Conservation (phyloP, 2,888 invertebrate species). For the Blastobasis adustella region DNA sequence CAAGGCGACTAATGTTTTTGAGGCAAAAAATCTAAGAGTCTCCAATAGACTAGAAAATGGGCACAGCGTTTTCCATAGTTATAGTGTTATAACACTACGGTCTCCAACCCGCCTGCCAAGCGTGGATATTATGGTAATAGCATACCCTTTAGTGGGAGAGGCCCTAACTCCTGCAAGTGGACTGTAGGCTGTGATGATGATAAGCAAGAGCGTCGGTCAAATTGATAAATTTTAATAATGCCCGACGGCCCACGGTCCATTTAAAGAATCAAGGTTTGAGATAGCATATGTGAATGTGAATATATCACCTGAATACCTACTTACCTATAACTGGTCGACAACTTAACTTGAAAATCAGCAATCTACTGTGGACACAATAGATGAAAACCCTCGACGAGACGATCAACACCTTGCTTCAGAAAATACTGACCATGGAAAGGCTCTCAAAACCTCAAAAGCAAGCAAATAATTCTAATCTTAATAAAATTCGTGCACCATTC, state of each 20-base stretch:
- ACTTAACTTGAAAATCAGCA: background rate
- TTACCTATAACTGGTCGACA: background rate
- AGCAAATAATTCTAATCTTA: background rate
- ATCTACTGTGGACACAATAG: background rate
- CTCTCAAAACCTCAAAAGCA: background rate
- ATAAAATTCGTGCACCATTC: background rate
- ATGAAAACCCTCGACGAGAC: background rate
- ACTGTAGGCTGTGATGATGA: background rate
- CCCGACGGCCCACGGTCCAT: background rate
- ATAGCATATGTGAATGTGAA: background rate
- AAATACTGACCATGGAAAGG: no score
- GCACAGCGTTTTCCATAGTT: no score
- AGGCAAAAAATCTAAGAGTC: no score
- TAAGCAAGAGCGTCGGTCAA: slow-evolving; percentile 1
- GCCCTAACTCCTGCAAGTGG: no score
- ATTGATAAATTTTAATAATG: background rate
- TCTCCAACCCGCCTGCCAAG: no score
- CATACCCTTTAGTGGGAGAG: no score
- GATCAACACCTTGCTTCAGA: no score
- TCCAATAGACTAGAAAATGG: no score
- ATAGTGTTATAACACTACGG: no score
- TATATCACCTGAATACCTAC: background rate
- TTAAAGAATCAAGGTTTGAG: background rate
- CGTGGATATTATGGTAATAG: no score
- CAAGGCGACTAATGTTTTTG: no score